phyloP scores from a whole-genome alignment of 2,888 invertebrate genomes.

The Coelopa pilipes region DNA sequence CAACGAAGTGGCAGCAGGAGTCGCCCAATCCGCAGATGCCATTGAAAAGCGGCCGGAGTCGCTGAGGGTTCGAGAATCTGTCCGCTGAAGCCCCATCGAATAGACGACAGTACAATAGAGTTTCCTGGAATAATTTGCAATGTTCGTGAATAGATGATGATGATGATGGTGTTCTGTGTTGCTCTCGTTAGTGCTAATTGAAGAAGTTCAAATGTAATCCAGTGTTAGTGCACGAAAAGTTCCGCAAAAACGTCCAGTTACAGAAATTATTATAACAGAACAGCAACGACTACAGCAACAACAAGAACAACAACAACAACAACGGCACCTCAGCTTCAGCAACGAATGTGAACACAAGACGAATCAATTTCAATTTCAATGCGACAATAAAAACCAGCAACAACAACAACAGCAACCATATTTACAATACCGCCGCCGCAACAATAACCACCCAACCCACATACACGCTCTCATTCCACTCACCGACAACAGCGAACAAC shows the following conservation, averaged over 20 bases:
- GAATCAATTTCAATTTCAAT: constrained; percentile 17
- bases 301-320: constrained; percentile 5
- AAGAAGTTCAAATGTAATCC: no score
- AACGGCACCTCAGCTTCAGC: background rate
- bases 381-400: constrained; percentile 14
- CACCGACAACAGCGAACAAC: constrained; percentile 8
- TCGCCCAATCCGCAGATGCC: background rate
- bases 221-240: no score
- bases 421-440: background rate
- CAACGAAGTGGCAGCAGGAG: background rate
- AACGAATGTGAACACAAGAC: background rate
- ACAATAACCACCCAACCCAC: no score
- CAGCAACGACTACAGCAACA: background rate
- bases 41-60: background rate
- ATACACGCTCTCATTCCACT: no score
- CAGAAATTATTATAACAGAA: no score
- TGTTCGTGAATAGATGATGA: no score
- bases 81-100: background rate
- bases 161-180: no score
- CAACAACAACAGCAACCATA: background rate
- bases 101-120: background rate
- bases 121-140: background rate
- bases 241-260: background rate
- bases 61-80: background rate
- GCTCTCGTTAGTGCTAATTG: no score